These are phyloP conservation scores for Paracanthobrama guichenoti DNA, from an alignment of 2,113 vertebrate genomes.

Conservation along the genomic window DNA sequence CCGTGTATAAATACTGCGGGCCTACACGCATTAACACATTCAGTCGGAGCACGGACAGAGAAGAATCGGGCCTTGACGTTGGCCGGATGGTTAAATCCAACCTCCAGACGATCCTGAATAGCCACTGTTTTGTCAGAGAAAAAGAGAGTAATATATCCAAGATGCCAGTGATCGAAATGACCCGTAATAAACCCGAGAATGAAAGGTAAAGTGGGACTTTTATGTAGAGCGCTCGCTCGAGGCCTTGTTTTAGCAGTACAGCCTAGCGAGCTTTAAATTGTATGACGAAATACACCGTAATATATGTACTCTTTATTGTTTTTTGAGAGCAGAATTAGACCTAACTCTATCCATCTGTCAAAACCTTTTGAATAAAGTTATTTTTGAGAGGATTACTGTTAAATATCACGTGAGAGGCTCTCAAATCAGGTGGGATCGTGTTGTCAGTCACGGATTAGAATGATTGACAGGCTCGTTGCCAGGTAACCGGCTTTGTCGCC, in stretches of 20 bases:
- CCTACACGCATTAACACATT: neutral
- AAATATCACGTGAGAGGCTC: neutral
- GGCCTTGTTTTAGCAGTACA: slow-evolving; percentile 39
- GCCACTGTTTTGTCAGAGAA: slow-evolving; percentile 99
- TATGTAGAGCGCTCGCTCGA: neutral
- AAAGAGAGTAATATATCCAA: slow-evolving; percentile 93
- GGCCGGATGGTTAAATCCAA: slow-evolving; percentile 99
- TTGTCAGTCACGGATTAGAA: neutral
- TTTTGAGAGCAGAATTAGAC: neutral
- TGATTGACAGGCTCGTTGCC: slow-evolving; percentile 27
- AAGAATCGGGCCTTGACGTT: slow-evolving; percentile 72
- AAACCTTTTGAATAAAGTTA: too few relatives aligned
- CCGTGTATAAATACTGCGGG: slow-evolving; percentile 11
- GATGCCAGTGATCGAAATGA: slow-evolving; percentile 90
- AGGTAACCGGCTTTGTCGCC: neutral
- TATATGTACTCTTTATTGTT: neutral
- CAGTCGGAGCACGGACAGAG: slow-evolving; percentile 58
- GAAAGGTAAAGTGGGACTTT: slow-evolving; percentile 79
- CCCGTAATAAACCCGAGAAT: slow-evolving; percentile 78
- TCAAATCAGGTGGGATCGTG: neutral
- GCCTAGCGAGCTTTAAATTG: neutral
- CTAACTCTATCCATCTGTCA: too few relatives aligned
- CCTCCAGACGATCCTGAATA: slow-evolving; percentile 99
- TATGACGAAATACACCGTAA: neutral
- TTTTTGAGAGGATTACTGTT: neutral